Conservation (phyloP, 1,140 invertebrate genomes). For the Plectrocnemia conspersa region DNA sequence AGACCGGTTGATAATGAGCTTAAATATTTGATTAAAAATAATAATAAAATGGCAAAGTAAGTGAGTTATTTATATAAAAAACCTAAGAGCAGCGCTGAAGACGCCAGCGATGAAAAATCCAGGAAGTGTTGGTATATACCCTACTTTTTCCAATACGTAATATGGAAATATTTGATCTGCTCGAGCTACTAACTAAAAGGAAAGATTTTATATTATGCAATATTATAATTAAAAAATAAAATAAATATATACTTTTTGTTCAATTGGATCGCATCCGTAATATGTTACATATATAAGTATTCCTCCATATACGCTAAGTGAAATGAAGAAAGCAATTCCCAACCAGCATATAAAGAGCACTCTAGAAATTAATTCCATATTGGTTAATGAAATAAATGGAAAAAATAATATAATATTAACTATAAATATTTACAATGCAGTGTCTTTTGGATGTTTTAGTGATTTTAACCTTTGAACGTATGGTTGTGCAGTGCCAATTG, state of each 20-base stretch:
- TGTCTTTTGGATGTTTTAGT: too few relatives aligned
- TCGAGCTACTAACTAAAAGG: slow-evolving; percentile 48
- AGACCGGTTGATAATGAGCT: slow-evolving; percentile 70
- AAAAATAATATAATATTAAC: slow-evolving; percentile 60
- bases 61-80: neutral
- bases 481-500: neutral
- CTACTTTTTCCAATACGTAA: slow-evolving; percentile 62
- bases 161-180: slow-evolving; percentile 56
- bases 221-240: neutral
- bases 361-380: slow-evolving; percentile 35
- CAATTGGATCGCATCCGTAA: slow-evolving; percentile 66
- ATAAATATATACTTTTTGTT: slow-evolving; percentile 47
- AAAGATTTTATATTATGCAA: neutral
- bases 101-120: slow-evolving; percentile 66
- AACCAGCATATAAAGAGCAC: slow-evolving; percentile 26
- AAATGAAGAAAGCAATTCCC: slow-evolving; percentile 48
- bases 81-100: slow-evolving; percentile 66
- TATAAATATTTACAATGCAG: too few relatives aligned
- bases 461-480: too few relatives aligned
- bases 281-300: slow-evolving; percentile 70
- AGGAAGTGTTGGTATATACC: slow-evolving; percentile 56
- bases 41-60: neutral
- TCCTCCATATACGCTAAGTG: slow-evolving; percentile 58
- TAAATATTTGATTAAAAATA: slow-evolving; percentile 12
- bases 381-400: slow-evolving; percentile 51